Evolutionary conservation across 2,797 vertebrate species (phyloP), one percentile per base, ranked within the genome.

Genomic region (Emys orbicularis): DNA sequence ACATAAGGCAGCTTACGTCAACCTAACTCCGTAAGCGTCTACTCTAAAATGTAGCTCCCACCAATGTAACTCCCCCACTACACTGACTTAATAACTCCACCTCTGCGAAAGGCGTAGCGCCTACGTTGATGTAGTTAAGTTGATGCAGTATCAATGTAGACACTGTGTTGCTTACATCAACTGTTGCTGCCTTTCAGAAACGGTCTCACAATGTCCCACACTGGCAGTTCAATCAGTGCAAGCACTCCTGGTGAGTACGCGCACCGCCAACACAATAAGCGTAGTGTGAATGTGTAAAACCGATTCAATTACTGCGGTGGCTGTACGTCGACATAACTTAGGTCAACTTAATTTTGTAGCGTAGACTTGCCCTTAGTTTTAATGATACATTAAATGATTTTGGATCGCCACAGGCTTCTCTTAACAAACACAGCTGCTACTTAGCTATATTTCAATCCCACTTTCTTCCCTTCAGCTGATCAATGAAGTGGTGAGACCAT

Each of bases 21-120:
- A 41, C 37, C n/a, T 72, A 72, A 37, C n/a, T 19, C 61, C 13
- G 8, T 72, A 72, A 23, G 65, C 10, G 11, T 23, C 68, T 72
- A 41, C 19, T 23, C 68, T 41, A 41, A 72, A 72, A 41, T 41
- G 19, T 37, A 37, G 37, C n/a, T 72, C 18, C 9, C 21, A 72
- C 10, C 21, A 37, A n/a, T 37, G 34, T 37, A 68, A 68, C 18
- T 68, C 8, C 2, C 37, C 19, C 37, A 41, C 68, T 72, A 12
- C 19, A 41, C n/a, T 21, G 37, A 72, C 21, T 72, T 11, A 72
- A 72, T 11, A 72, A 72, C 65, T 11, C 19, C n/a, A 68, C 10
- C n/a, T 11, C n/a, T n/a, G 10, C 1, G 9, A n/a, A 11, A 72
- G 65, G 19, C 10, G 3, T 72, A 41, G 21, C 11, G 2, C n/a